Base-by-base conservation (phyloP, 1,140 invertebrate genomes). In the Ptiloglossa arizonensis region DNA sequence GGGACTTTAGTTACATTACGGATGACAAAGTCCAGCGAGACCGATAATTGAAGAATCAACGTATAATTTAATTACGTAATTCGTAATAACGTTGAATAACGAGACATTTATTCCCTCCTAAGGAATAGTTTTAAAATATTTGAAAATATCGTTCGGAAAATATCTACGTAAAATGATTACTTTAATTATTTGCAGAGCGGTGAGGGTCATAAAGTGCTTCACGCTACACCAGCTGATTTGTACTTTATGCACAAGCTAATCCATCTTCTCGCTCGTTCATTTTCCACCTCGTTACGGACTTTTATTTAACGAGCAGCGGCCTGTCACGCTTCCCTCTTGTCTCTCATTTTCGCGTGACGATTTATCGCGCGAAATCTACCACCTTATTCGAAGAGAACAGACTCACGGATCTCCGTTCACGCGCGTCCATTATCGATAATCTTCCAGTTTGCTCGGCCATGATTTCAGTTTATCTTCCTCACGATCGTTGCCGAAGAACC, bases 271-370 rank as follows among this genome's bases (percentile, higher is more conserved):
- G 6, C 6, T 2, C 15, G 57, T 72, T 67, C 32, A 44, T 67
- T 74, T 56, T 74, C 50, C 19, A 74, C 50, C 48, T 67, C 57
- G 70, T 72, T 54, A 56, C 48, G 5, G 35, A 74, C 27, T 66
- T 67, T 67, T 74, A 74, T 74, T 74, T 66, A 74, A 67, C 62
- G 50, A 67, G 38, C 11, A 13, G 2, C 29, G 3, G 46, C 32
- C 29, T 72, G 44, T 8, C 63, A 54, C 48, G 27, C 52, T 62
- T 35, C 15, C 15, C n/a, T 9, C 13, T 72, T 50, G 57, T 41
- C 29, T 38, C 29, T 35, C 13, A 9, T 27, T 38, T 62, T 35
- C 22, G 24, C 35, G 17, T n/a, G 68, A 19, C 41, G 41, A 9
- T 72, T 63, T 41, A 19, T 41, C 22, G 9, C 35, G 38, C 11